Conservation (phyloP, 2,113 vertebrate genomes). For the Sclerurus mexicanus region DNA sequence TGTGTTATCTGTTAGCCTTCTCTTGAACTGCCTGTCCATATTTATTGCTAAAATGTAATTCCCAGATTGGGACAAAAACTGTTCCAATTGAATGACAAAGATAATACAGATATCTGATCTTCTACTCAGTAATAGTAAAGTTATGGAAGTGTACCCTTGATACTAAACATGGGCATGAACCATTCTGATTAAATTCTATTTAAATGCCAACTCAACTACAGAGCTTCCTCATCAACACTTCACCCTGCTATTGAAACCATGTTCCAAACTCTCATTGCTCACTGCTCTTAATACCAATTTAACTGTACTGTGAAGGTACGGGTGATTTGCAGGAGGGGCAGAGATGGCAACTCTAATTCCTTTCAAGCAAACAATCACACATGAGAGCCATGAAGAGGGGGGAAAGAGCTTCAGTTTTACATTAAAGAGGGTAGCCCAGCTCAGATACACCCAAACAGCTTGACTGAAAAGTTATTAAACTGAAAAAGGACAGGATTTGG, state of each 20-base stretch:
- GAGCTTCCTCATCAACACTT: not conserved
- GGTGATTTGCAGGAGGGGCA: not conserved
- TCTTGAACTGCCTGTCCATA: not conserved
- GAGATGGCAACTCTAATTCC: not conserved
- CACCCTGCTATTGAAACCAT: not conserved
- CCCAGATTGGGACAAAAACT: not conserved
- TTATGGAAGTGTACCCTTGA: not conserved
- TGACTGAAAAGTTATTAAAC: not conserved
- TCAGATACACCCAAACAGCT: not conserved
- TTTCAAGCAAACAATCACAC: not conserved
- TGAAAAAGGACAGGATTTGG: not conserved
- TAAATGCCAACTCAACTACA: not conserved
- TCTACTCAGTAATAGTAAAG: not conserved
- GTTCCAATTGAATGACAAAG: not conserved
- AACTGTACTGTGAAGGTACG: not conserved
- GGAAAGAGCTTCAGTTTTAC: not conserved
- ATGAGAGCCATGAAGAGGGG: not conserved
- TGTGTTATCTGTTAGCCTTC: not conserved
- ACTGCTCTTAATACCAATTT: not conserved
- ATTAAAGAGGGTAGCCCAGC: not conserved
- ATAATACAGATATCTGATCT: not conserved
- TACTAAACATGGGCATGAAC: not conserved
- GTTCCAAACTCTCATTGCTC: not conserved
- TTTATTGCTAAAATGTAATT: not conserved
- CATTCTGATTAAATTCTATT: not conserved